Evolutionary conservation across 37 sponge, comb jelly and placozoan species (phyloP), one percentile per base, ranked within the genome.

Genomic region (Trichoplax adhaerens): DNA sequence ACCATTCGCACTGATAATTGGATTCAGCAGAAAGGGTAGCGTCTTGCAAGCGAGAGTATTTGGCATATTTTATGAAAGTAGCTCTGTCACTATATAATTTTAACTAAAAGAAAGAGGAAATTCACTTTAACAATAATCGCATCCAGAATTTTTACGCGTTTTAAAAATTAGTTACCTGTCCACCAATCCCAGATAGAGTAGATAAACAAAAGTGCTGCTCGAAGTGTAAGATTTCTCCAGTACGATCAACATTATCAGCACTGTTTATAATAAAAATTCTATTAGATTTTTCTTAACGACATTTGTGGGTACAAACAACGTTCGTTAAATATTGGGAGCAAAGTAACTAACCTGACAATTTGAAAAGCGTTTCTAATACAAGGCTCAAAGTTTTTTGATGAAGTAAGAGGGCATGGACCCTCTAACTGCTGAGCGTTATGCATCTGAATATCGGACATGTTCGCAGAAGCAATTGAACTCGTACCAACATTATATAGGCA

Each of bases 41-140:
- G 55, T 88, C 90, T 10, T 84, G 90, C 48, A 83, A 77, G 64
- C 99, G 59, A 29, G 90, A 84, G 64, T 87, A 74, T 54, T 86
- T 84, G 50, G 99, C 88, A 76, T 82, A 87, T 66, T 97, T 88
- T 65, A 76, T 80, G 74, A 97, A 88, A 3, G 90, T 89, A 64
- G 90, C 90, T 65, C 82, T 73, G 57, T 88, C 99, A 77, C 87
- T 88, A 64, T 88, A 74, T 12, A 97, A 72, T 56, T 72, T 74
- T n/a, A 97, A 77, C 88, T 94, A 74, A 8, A 53, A 3, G 6
- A 62, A 48, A 73, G 54, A 58, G 4, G 7, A 70, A 50, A 62
- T n/a, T 72, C 3, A 5, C 12, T 64, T 55, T 1, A 1, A 7
- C 46, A 73, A 29, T 49, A 8, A 61, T 1, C 54, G 1, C 1